phyloP scores from a whole-genome alignment of 2,888 invertebrate species.

The Ormyrus thymus region DNA sequence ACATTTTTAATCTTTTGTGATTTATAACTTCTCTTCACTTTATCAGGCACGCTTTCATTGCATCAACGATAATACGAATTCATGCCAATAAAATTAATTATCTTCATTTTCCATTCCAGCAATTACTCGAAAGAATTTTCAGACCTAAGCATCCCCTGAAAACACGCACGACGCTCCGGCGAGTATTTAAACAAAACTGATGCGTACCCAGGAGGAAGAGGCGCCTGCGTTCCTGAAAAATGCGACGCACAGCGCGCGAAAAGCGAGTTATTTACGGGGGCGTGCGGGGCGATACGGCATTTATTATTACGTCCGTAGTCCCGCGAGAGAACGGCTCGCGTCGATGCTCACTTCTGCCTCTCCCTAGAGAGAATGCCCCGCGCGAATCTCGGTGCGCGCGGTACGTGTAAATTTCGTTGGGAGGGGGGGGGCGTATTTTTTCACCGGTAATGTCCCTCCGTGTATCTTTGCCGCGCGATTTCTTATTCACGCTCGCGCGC shows the following conservation, averaged over 20 bases:
- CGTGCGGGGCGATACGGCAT: background rate
- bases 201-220: background rate
- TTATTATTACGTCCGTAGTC: background rate
- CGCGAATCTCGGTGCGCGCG: background rate
- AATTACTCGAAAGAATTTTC: too few relatives aligned
- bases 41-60: too few relatives aligned
- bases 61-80: too few relatives aligned
- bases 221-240: too few relatives aligned
- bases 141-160: background rate
- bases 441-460: slow-evolving; percentile 1
- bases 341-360: background rate
- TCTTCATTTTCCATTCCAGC: too few relatives aligned
- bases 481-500: slow-evolving; percentile 6
- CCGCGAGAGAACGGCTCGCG: background rate
- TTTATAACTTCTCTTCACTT: too few relatives aligned
- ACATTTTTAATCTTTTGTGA: too few relatives aligned
- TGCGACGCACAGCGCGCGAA: too few relatives aligned
- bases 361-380: background rate
- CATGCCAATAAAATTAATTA: too few relatives aligned
- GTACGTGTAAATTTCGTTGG: too few relatives aligned
- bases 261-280: background rate
- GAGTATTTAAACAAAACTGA: slow-evolving; percentile 32
- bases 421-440: background rate
- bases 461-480: slow-evolving; percentile 4
- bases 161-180: slow-evolving; percentile 23